Evolutionary conservation across 2,888 invertebrate genomes (phyloP).

Genomic region (Isotomurus palustris): DNA sequence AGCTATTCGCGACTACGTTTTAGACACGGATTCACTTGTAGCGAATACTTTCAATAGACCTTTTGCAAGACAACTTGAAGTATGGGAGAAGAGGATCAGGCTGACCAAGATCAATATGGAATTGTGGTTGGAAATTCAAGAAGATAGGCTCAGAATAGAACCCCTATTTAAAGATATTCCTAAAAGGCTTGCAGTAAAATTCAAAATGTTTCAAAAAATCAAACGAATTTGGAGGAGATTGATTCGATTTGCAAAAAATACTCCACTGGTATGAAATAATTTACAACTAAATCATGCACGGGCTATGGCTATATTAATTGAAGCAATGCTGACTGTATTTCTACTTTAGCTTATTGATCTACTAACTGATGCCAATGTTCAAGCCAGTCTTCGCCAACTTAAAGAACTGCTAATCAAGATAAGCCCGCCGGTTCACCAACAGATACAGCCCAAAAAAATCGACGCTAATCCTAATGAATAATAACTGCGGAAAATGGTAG

Average conservation of each 20-base stretch:
- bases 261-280: slow-evolving; percentile 64
- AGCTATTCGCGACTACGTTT: slow-evolving; percentile 19
- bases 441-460: too few species aligned
- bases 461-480: too few species aligned
- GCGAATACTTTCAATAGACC: slow-evolving; percentile 74
- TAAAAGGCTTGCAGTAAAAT: slow-evolving; percentile 61
- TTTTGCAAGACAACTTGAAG: slow-evolving; percentile 66
- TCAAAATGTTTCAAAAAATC: slow-evolving; percentile 72
- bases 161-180: slow-evolving; percentile 24
- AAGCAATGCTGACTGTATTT: too few species aligned
- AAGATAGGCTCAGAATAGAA: slow-evolving; percentile 52
- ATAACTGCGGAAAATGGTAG: too few species aligned
- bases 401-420: too few species aligned
- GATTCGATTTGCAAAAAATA: slow-evolving; percentile 65
- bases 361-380: too few species aligned
- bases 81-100: slow-evolving; percentile 67
- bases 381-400: too few species aligned
- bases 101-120: slow-evolving; percentile 62
- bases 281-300: too few species aligned
- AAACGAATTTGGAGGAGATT: slow-evolving; percentile 74
- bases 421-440: too few species aligned
- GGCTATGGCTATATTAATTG: too few species aligned
- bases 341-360: too few species aligned
- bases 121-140: slow-evolving; percentile 70
- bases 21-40: slow-evolving; percentile 56